Conservation (phyloP, 37 sponge, comb jelly and placozoan genomes). For the Crambe crambe region DNA sequence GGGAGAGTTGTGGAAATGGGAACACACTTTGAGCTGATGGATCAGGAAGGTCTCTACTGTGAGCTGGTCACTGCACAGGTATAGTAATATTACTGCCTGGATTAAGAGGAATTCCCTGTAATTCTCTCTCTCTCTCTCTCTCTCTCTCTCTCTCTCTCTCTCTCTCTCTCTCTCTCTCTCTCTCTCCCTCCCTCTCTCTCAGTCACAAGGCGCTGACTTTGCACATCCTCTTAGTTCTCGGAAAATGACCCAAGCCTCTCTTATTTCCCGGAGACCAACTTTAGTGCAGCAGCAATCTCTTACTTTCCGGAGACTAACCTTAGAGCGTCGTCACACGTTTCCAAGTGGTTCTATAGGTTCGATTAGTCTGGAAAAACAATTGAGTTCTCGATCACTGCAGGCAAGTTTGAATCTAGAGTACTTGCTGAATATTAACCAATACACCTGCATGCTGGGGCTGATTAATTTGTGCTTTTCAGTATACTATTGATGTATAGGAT, state of each 20-base stretch:
- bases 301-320: background rate
- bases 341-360: too few species aligned
- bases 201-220: background rate
- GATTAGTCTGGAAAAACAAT: background rate
- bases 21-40: conserved; percentile 77
- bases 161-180: background rate
- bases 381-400: background rate
- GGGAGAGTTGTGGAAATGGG: conserved; percentile 78
- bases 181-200: conserved; percentile 12
- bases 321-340: too few species aligned
- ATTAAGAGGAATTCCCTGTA: background rate
- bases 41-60: conserved; percentile 81
- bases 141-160: conserved; percentile 6
- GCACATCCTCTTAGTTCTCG: background rate
- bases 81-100: background rate
- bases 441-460: too few species aligned
- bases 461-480: too few species aligned
- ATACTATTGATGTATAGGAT: too few species aligned
- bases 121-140: background rate
- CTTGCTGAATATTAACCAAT: too few species aligned
- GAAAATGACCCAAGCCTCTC: background rate
- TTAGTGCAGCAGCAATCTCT: background rate
- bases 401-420: background rate
- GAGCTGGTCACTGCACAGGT: conserved; percentile 86
- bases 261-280: background rate